Conservation (phyloP, 2,888 invertebrate genomes). For the Aspidiotus rigidus region DNA sequence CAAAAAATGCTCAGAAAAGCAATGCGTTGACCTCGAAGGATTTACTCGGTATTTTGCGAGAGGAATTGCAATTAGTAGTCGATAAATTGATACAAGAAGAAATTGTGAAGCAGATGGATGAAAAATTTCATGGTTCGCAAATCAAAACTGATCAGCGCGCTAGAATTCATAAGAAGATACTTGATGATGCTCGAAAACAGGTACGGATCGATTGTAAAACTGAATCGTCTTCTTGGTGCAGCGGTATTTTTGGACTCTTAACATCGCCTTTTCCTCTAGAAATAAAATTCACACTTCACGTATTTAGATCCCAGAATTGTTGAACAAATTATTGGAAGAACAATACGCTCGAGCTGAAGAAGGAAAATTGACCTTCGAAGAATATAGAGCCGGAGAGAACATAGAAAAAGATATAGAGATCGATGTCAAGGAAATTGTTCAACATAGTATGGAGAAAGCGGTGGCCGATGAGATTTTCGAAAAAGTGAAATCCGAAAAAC, state of each 20-base stretch:
- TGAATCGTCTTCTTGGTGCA: too few relatives aligned
- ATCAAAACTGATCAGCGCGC: slow-evolving; percentile 12
- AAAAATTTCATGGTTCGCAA: slow-evolving; percentile 10
- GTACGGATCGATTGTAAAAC: neutral
- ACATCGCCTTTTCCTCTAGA: neutral
- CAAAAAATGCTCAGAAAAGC: too few relatives aligned
- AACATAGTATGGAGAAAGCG: slow-evolving; percentile 22
- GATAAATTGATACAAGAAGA: slow-evolving; percentile 16
- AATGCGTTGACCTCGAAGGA: too few relatives aligned
- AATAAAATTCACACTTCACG: neutral
- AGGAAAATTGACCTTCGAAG: neutral
- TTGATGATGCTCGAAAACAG: slow-evolving; percentile 10
- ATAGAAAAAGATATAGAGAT: slow-evolving; percentile 5
- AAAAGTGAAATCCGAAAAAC: slow-evolving; percentile 21
- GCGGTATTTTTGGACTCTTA: neutral
- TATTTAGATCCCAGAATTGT: slow-evolving; percentile 15
- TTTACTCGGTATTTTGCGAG: neutral
- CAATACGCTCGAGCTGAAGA: neutral
- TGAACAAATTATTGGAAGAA: slow-evolving; percentile 17
- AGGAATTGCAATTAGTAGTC: slow-evolving; percentile 11
- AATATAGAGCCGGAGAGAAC: slow-evolving; percentile 12
- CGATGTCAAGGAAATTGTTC: neutral
- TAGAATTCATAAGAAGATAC: slow-evolving; percentile 11
- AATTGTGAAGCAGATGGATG: slow-evolving; percentile 19
- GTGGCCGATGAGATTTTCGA: slow-evolving; percentile 26